Conservation (phyloP, 1,140 invertebrate species). For the Scaptomyza montana region DNA sequence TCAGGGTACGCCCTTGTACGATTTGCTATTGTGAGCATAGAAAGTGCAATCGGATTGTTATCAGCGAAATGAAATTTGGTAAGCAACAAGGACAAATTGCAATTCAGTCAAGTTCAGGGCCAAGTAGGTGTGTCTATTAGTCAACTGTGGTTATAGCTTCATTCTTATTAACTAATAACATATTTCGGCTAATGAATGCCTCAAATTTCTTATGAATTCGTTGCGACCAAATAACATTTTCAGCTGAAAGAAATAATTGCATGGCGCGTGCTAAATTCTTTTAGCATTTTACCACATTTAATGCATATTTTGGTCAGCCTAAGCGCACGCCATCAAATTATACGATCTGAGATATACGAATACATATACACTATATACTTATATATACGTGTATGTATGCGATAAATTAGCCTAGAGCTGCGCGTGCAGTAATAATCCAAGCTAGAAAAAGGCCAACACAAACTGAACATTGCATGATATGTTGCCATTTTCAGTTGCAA, state of each 20-base stretch:
- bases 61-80: slow-evolving; percentile 18
- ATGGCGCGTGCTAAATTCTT: slow-evolving; percentile 73
- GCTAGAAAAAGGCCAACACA: slow-evolving; percentile 26
- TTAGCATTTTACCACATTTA: slow-evolving; percentile 43
- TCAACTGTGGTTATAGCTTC: no score
- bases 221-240: slow-evolving; percentile 31
- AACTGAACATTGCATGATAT: slow-evolving; percentile 61
- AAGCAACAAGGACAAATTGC: slow-evolving; percentile 6
- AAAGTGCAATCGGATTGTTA: slow-evolving; percentile 49
- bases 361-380: no score
- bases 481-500: slow-evolving; percentile 55
- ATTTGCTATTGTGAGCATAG: slow-evolving; percentile 5
- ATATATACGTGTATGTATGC: slow-evolving; percentile 9
- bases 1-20: slow-evolving; percentile 31
- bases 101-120: slow-evolving; percentile 30
- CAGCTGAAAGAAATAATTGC: slow-evolving; percentile 56
- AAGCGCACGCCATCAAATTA: slow-evolving; percentile 64
- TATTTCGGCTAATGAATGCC: no score
- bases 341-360: slow-evolving; percentile 63
- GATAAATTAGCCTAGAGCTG: slow-evolving; percentile 50
- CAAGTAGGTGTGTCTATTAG: neutral
- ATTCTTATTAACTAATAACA: no score
- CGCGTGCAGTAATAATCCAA: slow-evolving; percentile 19
- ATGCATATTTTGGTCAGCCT: slow-evolving; percentile 56
- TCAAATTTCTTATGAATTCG: neutral